Evolutionary conservation across 2,888 invertebrate genomes (phyloP).

Genomic region (Eristalinus sepulchralis): DNA sequence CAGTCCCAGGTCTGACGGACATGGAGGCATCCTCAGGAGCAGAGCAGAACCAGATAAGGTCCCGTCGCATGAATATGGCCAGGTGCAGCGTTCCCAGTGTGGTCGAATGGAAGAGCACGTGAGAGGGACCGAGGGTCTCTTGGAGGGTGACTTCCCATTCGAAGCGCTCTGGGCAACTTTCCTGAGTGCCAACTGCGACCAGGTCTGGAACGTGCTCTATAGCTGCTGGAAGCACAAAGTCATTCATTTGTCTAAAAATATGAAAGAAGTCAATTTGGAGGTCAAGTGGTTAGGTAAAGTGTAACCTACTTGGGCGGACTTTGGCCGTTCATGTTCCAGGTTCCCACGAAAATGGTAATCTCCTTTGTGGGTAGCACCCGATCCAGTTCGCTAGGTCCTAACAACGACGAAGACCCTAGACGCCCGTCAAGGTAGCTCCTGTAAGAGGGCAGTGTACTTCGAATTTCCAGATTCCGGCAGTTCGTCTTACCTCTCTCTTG

Average conservation of each 20-base stretch:
- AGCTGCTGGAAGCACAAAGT: constrained; percentile 92
- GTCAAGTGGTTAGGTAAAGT: not conserved
- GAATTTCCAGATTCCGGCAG: not conserved
- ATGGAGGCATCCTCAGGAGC: constrained; percentile 93
- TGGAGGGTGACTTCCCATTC: constrained; percentile 96
- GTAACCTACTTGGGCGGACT: constrained; percentile 87
- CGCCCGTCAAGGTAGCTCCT: constrained; percentile 91
- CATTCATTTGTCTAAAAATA: constrained; percentile 88
- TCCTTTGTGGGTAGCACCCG: constrained; percentile 93
- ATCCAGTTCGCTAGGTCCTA: constrained; percentile 92
- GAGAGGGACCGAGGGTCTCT: constrained; percentile 95
- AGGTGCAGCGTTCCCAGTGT: constrained; percentile 94
- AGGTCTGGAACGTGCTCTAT: constrained; percentile 94
- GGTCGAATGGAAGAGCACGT: constrained; percentile 93
- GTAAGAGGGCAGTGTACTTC: constrained; percentile 25
- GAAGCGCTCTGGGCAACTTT: constrained; percentile 92
- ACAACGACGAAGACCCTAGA: constrained; percentile 89
- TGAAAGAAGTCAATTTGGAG: not conserved
- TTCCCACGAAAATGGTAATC: constrained; percentile 93
- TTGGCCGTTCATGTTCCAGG: constrained; percentile 99
- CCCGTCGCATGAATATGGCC: constrained; percentile 92
- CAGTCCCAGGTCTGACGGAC: constrained; percentile 94
- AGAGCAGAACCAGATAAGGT: constrained; percentile 98
- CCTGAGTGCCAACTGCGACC: constrained; percentile 96
- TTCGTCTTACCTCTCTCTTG: constrained; percentile 86